phyloP scores from a whole-genome alignment of 1,140 invertebrate genomes.

The Zaprionus kolodkinae region DNA sequence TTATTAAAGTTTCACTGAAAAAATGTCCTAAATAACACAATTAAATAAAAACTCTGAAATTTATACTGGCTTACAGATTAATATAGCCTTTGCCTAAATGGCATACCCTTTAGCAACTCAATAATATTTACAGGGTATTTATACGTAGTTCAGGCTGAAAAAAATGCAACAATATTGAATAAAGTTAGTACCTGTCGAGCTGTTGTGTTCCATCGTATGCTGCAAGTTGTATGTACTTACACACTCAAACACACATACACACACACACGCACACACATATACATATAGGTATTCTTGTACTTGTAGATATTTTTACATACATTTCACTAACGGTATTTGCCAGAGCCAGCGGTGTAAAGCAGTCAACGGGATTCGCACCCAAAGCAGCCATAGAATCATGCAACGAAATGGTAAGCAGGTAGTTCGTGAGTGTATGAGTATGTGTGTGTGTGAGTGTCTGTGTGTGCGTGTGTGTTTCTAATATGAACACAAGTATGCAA shows the following conservation, averaged over 20 bases:
- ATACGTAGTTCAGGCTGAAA: constrained; percentile 16
- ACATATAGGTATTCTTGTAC: neutral
- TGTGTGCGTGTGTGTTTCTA: constrained; percentile 34
- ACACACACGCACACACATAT: neutral
- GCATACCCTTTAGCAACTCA: neutral
- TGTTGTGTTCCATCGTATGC: constrained; percentile 68
- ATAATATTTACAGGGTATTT: constrained; percentile 10
- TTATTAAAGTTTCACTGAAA: neutral
- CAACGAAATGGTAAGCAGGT: constrained; percentile 45
- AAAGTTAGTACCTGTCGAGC: constrained; percentile 76
- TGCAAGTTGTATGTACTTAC: constrained; percentile 22
- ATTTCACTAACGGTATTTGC: constrained; percentile 26
- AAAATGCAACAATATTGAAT: constrained; percentile 75
- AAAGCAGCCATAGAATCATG: constrained; percentile 40
- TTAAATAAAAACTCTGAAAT: too few species aligned
- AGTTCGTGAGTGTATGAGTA: constrained; percentile 6
- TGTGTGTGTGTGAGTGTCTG: constrained; percentile 7
- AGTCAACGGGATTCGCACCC: constrained; percentile 58
- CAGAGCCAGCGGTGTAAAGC: constrained; percentile 48
- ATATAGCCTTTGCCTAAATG: neutral
- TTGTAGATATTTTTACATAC: constrained; percentile 26
- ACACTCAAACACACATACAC: neutral
- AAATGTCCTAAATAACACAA: too few species aligned
- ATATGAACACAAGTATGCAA: constrained; percentile 63
- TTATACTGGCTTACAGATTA: too few species aligned